Evolutionary conservation across 2,113 vertebrate species (phyloP), one percentile per base, ranked within the genome.

Genomic region (Catharus minimus): DNA sequence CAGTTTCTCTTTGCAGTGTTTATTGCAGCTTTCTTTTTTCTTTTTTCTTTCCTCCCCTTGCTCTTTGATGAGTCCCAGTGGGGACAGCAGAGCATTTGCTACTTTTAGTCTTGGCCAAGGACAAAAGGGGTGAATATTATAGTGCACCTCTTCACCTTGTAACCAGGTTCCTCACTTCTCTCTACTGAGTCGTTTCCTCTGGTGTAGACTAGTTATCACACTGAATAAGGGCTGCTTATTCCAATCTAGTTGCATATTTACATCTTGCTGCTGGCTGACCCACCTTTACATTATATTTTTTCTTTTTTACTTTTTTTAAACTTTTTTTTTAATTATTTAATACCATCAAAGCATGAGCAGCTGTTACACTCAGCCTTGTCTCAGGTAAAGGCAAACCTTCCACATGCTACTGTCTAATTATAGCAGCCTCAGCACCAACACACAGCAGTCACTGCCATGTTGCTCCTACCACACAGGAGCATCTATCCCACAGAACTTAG

Each of bases 1-100:
- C 92, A 92, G 49, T 90, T 93, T 90, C 68, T 65, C 73, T 88
- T 86, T 53, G 32, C 36, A 36, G 61, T 50, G 49, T 75, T 94
- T 86, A 86, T 49, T 92, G 57, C 38, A 62, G 73, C 66, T 81
- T 85, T 38, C 38, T 86, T 47, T 77, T 56, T 77, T 23, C 22
- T 44, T 65, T 65, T 65, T 64, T 47, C n/a, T 68, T 56, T n/a
- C n/a, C n/a, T 72, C 30, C 24, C 20, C 50, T 64, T 61, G 27
- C 38, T 80, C 55, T 94, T 88, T 93, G 82, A 80, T 83, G 92
- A 86, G 92, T 84, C 61, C 71, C 69, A 60, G 2, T 7, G 80
- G 65, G 52, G 33, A 86, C 39, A 86, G 86, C 26, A 7, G 39
- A 81, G 49, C 27, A 9, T 74, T 86, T 67, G 19, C 52, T 90